These are phyloP conservation scores for Eriocheir sinensis DNA, from an alignment of 1,140 invertebrate genomes.

Conservation along the genomic window DNA sequence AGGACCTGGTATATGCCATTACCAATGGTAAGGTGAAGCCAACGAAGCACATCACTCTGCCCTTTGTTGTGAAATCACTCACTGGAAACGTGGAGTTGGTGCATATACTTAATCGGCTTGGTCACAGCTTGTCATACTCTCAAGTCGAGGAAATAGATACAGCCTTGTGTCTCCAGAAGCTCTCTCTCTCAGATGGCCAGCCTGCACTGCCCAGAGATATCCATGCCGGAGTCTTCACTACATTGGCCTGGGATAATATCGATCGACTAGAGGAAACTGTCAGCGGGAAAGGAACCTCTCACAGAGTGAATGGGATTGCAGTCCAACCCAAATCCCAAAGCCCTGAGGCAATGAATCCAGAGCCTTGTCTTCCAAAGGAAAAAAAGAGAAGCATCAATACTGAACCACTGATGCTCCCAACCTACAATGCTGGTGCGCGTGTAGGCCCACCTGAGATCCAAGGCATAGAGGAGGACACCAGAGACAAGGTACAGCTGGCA, in stretches of 20 bases:
- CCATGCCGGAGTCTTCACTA: constrained; percentile 4
- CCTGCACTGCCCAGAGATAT: too few species aligned
- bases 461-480: too few species aligned
- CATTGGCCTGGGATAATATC: constrained; percentile 52
- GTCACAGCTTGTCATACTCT: not conserved
- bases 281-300: constrained; percentile 40
- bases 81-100: constrained; percentile 53
- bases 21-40: too few species aligned
- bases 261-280: constrained; percentile 43
- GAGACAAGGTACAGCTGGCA: too few species aligned
- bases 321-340: too few species aligned
- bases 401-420: too few species aligned
- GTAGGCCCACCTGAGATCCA: too few species aligned
- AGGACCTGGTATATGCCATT: too few species aligned
- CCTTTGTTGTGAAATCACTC: constrained; percentile 52
- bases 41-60: not conserved
- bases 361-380: too few species aligned
- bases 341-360: too few species aligned
- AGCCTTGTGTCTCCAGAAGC: constrained; percentile 40
- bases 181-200: constrained; percentile 36
- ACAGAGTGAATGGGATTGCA: constrained; percentile 42
- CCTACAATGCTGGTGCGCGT: too few species aligned
- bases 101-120: constrained; percentile 54
- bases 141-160: constrained; percentile 55
- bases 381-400: too few species aligned